A percentile compares a stretch with the other conserved stretches of the same genome.
These are phyloP conservation scores for Uria lomvia DNA, from an alignment of 2,113 vertebrate genomes.

Conservation along the genomic window DNA sequence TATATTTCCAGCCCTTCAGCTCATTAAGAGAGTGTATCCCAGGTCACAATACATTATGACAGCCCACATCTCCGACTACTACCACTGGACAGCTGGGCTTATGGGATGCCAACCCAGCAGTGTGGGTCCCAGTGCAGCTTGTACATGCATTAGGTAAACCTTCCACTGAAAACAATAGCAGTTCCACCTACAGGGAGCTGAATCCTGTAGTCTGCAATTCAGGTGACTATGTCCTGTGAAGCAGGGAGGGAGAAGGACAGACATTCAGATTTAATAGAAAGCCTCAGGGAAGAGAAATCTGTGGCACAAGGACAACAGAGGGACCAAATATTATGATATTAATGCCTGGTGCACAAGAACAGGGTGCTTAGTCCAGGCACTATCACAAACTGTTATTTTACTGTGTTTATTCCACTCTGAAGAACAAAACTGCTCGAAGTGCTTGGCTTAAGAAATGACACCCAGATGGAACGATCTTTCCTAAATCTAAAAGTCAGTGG, in stretches of 20 bases:
- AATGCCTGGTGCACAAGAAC: background rate
- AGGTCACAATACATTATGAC: background rate
- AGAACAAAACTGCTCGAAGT: background rate
- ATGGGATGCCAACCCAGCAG: background rate
- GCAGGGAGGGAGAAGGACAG: background rate
- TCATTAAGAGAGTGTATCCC: background rate
- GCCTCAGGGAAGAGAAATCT: background rate
- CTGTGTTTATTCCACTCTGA: background rate
- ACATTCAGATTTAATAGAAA: background rate
- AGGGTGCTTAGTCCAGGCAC: background rate
- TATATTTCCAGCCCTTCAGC: background rate
- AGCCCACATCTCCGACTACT: background rate
- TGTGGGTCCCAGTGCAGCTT: background rate
- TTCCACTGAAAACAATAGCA: background rate
- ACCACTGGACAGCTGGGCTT: background rate
- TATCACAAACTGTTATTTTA: background rate
- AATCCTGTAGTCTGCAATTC: background rate
- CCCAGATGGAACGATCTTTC: background rate
- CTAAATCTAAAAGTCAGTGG: background rate
- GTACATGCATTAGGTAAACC: background rate
- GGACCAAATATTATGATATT: background rate
- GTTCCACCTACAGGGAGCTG: background rate
- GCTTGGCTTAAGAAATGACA: background rate
- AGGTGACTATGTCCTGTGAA: background rate
- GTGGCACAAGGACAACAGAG: background rate